Evolutionary conservation across 2,797 vertebrate species (phyloP).

Genomic region (Cossypha niveicapilla): DNA sequence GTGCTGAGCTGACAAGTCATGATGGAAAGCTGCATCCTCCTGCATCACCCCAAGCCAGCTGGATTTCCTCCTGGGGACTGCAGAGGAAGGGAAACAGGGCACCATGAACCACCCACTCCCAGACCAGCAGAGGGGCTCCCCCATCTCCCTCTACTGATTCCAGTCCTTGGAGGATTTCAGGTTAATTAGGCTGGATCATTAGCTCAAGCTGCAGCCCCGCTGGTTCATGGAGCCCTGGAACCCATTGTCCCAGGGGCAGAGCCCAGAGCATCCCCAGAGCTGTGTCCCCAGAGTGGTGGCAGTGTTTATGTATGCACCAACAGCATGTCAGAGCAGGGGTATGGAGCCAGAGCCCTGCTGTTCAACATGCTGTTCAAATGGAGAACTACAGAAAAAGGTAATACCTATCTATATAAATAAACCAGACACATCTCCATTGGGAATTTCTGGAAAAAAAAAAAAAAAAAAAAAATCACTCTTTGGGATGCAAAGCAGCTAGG

Average conservation of each 20-base stretch:
- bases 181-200: neutral
- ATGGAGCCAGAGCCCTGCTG: neutral
- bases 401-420: conserved; percentile 20
- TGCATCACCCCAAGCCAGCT: neutral
- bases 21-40: neutral
- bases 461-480: conserved; percentile 10
- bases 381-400: neutral
- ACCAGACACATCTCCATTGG: neutral
- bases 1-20: neutral
- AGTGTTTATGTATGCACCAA: neutral
- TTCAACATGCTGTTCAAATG: neutral
- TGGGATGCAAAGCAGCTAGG: conserved; percentile 62
- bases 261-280: neutral
- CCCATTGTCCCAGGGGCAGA: neutral
- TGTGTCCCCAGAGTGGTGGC: neutral
- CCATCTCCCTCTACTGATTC: neutral
- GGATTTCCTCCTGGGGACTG: neutral
- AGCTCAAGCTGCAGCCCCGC: neutral
- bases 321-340: neutral
- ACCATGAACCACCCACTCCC: neutral
- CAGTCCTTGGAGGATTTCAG: neutral
- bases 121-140: neutral
- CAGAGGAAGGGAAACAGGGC: neutral
- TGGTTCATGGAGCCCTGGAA: neutral
- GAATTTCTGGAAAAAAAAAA: neutral